These are phyloP conservation scores for Pandemis cinnamomeana DNA, from an alignment of 2,888 invertebrate species.

Conservation along the genomic window DNA sequence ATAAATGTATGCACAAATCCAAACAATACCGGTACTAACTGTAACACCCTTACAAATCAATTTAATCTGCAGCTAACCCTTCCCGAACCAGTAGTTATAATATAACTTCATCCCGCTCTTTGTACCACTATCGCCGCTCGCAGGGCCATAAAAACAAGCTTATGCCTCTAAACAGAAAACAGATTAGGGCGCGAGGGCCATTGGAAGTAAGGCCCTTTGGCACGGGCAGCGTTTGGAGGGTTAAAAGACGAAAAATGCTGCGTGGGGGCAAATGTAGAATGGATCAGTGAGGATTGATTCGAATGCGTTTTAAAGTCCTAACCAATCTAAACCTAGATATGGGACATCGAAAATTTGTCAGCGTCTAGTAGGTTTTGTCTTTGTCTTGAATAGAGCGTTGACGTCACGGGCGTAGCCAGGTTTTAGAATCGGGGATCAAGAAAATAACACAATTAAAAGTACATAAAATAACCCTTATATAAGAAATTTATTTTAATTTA, in stretches of 20 bases:
- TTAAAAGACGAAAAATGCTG: not conserved
- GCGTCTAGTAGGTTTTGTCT: no score
- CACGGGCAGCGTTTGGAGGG: not conserved
- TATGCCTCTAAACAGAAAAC: constrained; percentile 67
- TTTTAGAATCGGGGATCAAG: no score
- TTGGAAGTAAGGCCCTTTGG: constrained; percentile 17
- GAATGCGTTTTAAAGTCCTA: not conserved
- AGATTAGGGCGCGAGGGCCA: constrained; percentile 33
- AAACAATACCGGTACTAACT: constrained; percentile 5
- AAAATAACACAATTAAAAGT: no score
- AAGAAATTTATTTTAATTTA: no score
- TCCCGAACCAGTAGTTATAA: constrained; percentile 14
- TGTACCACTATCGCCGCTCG: constrained; percentile 69
- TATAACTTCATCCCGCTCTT: constrained; percentile 52
- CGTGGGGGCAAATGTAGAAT: not conserved
- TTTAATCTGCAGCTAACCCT: constrained; percentile 49
- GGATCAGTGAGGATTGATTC: not conserved
- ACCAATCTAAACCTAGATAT: no score
- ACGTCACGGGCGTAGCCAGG: no score
- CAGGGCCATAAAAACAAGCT: constrained; percentile 84
- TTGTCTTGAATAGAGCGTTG: no score
- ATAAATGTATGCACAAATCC: not conserved
- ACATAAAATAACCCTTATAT: no score
- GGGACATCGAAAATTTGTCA: no score
- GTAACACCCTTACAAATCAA: constrained; percentile 60